Evolutionary conservation across 1,140 invertebrate species (phyloP).

Genomic region (Heliothis virescens): DNA sequence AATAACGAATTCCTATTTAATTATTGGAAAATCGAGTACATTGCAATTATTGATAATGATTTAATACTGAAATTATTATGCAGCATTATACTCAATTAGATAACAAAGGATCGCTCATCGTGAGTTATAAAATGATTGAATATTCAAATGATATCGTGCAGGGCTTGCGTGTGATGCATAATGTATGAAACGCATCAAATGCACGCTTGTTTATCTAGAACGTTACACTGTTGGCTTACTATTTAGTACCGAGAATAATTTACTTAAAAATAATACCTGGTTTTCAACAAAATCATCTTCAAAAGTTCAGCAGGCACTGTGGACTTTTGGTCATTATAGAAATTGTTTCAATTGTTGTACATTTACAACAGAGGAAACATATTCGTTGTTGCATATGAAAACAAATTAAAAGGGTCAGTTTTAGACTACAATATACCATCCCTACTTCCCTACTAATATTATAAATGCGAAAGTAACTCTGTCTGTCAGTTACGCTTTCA

Average conservation of each 20-base stretch:
- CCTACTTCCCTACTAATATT: too few relatives aligned
- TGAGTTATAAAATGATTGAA: constrained; percentile 25
- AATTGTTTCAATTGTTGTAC: too few relatives aligned
- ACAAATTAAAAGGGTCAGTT: too few relatives aligned
- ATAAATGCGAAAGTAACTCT: too few relatives aligned
- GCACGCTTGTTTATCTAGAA: background rate
- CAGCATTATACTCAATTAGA: constrained; percentile 25
- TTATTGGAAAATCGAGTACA: constrained; percentile 11
- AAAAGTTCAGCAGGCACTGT: too few relatives aligned
- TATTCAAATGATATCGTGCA: constrained; percentile 40
- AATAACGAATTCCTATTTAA: background rate
- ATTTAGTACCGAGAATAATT: background rate
- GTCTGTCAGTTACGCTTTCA: too few relatives aligned
- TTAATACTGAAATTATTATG: constrained; percentile 16
- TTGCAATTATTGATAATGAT: constrained; percentile 18
- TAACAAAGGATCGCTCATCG: constrained; percentile 35
- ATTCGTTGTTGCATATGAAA: too few relatives aligned
- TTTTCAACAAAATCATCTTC: background rate
- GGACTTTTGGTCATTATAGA: too few relatives aligned
- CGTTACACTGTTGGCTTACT: background rate
- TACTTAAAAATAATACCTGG: background rate
- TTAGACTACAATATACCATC: too few relatives aligned
- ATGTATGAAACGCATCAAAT: constrained; percentile 30
- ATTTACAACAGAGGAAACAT: too few relatives aligned
- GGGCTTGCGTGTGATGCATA: constrained; percentile 33